phyloP scores from a whole-genome alignment of 2,888 invertebrate species.

The Nephrotoma flavescens region DNA sequence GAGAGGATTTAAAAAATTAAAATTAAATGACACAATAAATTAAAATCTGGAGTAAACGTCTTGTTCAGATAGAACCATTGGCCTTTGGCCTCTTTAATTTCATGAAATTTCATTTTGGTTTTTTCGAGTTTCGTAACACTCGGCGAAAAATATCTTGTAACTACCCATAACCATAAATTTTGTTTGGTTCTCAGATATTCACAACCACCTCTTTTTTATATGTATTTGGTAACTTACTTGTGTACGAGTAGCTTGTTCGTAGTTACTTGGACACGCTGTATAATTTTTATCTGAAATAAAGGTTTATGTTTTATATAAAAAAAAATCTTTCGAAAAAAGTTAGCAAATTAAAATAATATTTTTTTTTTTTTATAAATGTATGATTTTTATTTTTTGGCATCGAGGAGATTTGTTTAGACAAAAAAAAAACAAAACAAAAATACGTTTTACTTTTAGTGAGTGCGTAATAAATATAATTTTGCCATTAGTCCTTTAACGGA shows the following conservation, averaged over 20 bases:
- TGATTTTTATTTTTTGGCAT: not conserved
- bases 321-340: not conserved
- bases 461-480: not conserved
- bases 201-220: too few relatives aligned
- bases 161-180: too few relatives aligned
- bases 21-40: too few relatives aligned
- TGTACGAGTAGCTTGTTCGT: not conserved
- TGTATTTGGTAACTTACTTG: not conserved
- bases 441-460: not conserved
- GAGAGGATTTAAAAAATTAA: too few relatives aligned
- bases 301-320: not conserved
- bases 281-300: not conserved
- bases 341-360: not conserved
- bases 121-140: too few relatives aligned
- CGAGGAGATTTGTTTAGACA: not conserved
- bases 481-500: not conserved
- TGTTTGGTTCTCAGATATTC: too few relatives aligned
- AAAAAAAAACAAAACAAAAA: not conserved
- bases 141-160: too few relatives aligned
- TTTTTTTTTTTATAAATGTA: not conserved
- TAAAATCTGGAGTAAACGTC: too few relatives aligned
- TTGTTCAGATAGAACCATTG: too few relatives aligned
- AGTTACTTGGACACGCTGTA: too few relatives aligned
- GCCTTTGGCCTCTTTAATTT: too few relatives aligned
- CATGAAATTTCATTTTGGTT: too few relatives aligned